These are phyloP conservation scores for Chironomus riparius DNA, from an alignment of 2,888 invertebrate genomes.

Conservation along the genomic window DNA sequence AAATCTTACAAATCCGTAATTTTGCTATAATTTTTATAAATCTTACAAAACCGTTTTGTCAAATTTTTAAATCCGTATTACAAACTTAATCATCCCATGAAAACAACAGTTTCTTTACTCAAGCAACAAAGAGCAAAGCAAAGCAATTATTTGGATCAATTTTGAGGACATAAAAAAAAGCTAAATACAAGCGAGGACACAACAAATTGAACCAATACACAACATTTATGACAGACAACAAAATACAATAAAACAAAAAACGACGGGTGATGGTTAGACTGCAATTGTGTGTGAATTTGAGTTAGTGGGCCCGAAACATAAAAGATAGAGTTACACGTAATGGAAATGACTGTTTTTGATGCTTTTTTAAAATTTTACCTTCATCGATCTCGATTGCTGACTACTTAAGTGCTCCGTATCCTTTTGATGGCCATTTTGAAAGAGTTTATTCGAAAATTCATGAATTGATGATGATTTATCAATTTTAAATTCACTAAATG, in stretches of 20 bases:
- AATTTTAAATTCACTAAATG: conserved; percentile 30
- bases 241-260: background rate
- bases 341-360: background rate
- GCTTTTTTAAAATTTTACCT: background rate
- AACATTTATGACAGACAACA: background rate
- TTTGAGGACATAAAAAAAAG: conserved; percentile 3
- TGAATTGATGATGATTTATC: conserved; percentile 19
- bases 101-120: background rate
- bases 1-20: too few species aligned
- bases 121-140: conserved; percentile 28
- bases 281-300: background rate
- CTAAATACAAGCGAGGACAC: background rate
- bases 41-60: too few species aligned
- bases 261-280: background rate
- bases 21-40: too few species aligned
- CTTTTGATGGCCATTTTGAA: conserved; percentile 14
- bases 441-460: conserved; percentile 15
- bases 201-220: background rate
- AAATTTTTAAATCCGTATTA: too few species aligned
- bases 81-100: too few species aligned
- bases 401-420: background rate
- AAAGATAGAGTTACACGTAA: background rate
- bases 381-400: background rate
- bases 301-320: background rate
- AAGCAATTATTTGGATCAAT: conserved; percentile 17